Evolutionary conservation across 2,113 vertebrate genomes (phyloP).

Genomic region (Parotia lawesii): DNA sequence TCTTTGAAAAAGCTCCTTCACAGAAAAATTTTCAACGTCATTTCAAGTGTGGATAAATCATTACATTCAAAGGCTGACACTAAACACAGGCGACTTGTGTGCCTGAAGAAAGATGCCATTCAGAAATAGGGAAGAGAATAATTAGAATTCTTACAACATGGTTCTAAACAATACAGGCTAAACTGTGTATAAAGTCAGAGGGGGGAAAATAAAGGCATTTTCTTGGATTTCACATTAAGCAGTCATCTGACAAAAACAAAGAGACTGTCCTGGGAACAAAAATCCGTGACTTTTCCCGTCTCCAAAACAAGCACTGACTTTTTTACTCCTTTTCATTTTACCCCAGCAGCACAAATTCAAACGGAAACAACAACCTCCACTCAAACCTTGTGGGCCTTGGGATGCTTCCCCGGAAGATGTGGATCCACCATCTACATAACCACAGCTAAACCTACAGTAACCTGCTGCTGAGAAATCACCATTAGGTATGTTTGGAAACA

Average conservation of each 20-base stretch:
- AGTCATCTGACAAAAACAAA: conserved; percentile 39
- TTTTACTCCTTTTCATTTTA: neutral
- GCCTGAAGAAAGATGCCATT: conserved; percentile 14
- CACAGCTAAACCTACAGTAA: neutral
- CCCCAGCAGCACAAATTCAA: neutral
- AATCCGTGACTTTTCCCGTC: neutral
- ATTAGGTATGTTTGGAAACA: neutral
- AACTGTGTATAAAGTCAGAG: neutral
- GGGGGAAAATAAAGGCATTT: neutral
- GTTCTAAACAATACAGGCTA: conserved; percentile 35
- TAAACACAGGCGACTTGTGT: conserved; percentile 27
- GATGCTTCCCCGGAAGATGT: neutral
- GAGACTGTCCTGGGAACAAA: conserved; percentile 11
- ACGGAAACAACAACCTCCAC: neutral
- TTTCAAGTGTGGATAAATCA: conserved; percentile 10
- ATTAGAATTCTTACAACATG: conserved; percentile 40
- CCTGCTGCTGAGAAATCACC: neutral
- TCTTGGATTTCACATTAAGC: neutral
- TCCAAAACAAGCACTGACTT: neutral
- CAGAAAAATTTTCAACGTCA: neutral
- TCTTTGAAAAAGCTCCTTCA: neutral
- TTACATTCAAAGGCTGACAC: conserved; percentile 10
- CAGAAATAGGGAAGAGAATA: conserved; percentile 17
- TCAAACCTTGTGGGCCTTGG: too few species aligned
- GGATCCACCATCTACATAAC: neutral